phyloP scores from a whole-genome alignment of 2,113 vertebrate genomes.

The Loxodonta africana region DNA sequence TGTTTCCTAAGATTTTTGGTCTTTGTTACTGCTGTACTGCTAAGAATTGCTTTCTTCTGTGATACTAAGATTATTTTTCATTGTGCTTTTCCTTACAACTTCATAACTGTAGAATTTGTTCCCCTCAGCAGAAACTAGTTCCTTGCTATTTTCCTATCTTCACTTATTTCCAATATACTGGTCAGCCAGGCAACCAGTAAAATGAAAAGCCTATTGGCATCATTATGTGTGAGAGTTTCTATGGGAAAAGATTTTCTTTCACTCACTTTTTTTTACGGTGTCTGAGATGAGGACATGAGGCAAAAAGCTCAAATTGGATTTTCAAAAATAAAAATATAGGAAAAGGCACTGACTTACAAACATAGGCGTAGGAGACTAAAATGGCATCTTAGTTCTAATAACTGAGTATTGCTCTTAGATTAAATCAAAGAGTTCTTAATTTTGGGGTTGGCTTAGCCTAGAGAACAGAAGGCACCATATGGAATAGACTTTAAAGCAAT shows the following conservation, averaged over 20 bases:
- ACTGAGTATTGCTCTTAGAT: not conserved
- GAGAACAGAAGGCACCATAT: slow-evolving; percentile 61
- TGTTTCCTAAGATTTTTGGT: slow-evolving; percentile 62
- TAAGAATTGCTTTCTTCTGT: slow-evolving; percentile 70
- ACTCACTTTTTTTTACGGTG: slow-evolving; percentile 71
- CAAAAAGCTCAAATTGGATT: slow-evolving; percentile 74
- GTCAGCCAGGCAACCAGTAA: slow-evolving; percentile 79
- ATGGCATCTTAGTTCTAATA: slow-evolving; percentile 50
- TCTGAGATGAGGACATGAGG: slow-evolving; percentile 72
- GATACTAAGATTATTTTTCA: slow-evolving; percentile 80
- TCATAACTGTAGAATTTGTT: slow-evolving; percentile 81
- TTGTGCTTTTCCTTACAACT: slow-evolving; percentile 73
- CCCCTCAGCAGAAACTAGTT: slow-evolving; percentile 70
- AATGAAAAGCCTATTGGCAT: slow-evolving; percentile 78
- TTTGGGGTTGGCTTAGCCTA: slow-evolving; percentile 50
- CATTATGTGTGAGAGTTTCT: slow-evolving; percentile 84
- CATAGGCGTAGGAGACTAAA: not conserved
- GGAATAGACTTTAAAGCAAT: slow-evolving; percentile 45
- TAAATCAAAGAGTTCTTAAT: slow-evolving; percentile 58
- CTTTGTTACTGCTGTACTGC: slow-evolving; percentile 48
- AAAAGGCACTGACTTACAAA: slow-evolving; percentile 71
- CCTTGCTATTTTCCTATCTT: slow-evolving; percentile 82
- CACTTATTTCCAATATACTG: slow-evolving; percentile 81
- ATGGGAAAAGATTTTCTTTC: slow-evolving; percentile 79
- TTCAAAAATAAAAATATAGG: slow-evolving; percentile 76